Percentiles rank a stretch among this genome's conserved stretches.
These are phyloP conservation scores for Epistrophe grossulariae DNA, from an alignment of 2,888 invertebrate genomes.

Conservation along the genomic window DNA sequence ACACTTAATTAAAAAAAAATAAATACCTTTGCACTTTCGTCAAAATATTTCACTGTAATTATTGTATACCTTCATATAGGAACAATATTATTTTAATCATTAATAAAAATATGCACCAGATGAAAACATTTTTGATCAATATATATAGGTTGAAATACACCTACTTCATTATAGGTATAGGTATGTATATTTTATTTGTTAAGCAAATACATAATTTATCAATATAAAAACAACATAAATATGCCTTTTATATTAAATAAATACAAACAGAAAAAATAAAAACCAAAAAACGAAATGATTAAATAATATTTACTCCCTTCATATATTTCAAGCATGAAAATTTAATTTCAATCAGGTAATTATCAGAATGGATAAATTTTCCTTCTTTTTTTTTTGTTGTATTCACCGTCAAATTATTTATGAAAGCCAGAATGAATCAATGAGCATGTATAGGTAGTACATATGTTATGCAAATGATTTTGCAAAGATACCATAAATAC, in stretches of 20 bases:
- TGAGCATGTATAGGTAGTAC: too few species aligned
- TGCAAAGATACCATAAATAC: background rate
- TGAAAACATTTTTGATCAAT: background rate
- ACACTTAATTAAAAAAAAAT: background rate
- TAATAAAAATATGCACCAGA: background rate
- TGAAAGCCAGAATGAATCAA: conserved; percentile 7
- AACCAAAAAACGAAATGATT: background rate
- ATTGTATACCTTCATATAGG: background rate
- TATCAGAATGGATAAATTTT: conserved; percentile 8
- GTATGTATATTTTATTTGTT: too few species aligned
- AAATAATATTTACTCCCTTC: conserved; percentile 8
- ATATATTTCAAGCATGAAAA: conserved; percentile 29
- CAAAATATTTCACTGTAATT: background rate
- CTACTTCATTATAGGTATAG: too few species aligned
- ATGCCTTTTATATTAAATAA: background rate
- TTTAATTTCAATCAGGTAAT: conserved; percentile 27
- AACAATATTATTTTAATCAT: background rate
- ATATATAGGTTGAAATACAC: background rate
- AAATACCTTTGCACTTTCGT: background rate
- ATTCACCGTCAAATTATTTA: background rate
- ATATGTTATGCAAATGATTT: conserved; percentile 18
- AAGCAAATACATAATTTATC: conserved; percentile 1
- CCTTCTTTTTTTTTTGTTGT: background rate
- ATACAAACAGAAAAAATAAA: background rate
- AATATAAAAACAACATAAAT: background rate